Conservation (phyloP, 1,140 invertebrate genomes). For the Drosophila azteca region DNA sequence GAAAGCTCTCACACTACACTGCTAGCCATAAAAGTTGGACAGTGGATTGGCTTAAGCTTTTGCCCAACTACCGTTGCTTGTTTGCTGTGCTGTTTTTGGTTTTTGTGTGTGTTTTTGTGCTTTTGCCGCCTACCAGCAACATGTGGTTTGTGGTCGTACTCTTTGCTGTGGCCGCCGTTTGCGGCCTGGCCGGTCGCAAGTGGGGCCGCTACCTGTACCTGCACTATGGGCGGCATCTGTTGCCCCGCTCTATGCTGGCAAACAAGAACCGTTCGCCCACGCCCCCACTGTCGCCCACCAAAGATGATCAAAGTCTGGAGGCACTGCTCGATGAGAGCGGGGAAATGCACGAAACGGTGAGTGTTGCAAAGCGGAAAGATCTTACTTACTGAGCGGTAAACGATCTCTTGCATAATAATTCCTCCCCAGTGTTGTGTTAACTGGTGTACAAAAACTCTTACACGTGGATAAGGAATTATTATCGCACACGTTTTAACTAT, state of each 20-base stretch:
- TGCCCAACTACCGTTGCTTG: no score
- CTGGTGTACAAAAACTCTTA: no score
- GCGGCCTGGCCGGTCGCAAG: constrained; percentile 73
- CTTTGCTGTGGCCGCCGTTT: constrained; percentile 54
- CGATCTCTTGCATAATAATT: background rate
- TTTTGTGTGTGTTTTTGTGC: constrained; percentile 14
- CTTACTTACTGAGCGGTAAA: background rate
- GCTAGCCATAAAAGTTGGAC: constrained; percentile 42
- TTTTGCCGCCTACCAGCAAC: constrained; percentile 38
- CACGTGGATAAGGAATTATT: constrained; percentile 20
- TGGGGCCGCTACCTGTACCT: constrained; percentile 79
- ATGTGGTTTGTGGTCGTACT: constrained; percentile 75
- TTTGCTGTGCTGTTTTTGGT: no score
- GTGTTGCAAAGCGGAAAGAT: constrained; percentile 17
- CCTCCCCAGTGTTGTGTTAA: no score
- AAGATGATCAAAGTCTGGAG: constrained; percentile 81
- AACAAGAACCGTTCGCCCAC: constrained; percentile 79
- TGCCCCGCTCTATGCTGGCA: constrained; percentile 72
- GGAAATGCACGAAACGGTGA: constrained; percentile 83
- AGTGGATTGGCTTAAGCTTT: constrained; percentile 3
- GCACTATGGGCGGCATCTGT: constrained; percentile 74
- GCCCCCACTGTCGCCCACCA: constrained; percentile 73
- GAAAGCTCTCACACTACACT: constrained; percentile 62
- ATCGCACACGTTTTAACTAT: constrained; percentile 52
- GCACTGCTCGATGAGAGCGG: constrained; percentile 76